Percentiles rank a stretch among this genome's conserved stretches.
Conservation (phyloP, 2,113 vertebrate species). For the Limnothrissa miodon region DNA sequence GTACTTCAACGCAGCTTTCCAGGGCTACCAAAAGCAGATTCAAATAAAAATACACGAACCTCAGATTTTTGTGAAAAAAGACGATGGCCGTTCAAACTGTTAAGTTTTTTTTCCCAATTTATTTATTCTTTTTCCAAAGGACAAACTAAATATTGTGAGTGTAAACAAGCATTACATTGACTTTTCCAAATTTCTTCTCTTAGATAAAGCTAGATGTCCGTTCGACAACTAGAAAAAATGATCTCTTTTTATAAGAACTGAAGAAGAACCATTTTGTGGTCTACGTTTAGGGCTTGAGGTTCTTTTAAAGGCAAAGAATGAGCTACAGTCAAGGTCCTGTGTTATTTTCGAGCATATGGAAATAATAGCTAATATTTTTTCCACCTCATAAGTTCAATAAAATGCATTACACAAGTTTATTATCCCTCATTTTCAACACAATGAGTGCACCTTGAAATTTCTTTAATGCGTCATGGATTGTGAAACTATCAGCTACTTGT, state of each 20-base stretch:
- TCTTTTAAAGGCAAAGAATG: not conserved
- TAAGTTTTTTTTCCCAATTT: not conserved
- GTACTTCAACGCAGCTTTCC: not conserved
- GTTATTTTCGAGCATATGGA: not conserved
- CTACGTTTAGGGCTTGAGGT: not conserved
- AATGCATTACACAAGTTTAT: not conserved
- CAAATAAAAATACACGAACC: not conserved
- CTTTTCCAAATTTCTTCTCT: not conserved
- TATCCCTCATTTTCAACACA: not conserved
- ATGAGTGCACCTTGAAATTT: not conserved
- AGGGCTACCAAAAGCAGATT: not conserved
- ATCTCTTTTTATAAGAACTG: not conserved
- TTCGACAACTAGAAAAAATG: not conserved
- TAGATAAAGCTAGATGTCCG: not conserved
- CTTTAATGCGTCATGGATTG: not conserved
- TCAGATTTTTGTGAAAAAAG: not conserved
- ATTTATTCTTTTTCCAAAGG: too few relatives aligned
- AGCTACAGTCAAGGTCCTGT: not conserved
- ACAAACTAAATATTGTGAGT: not conserved
- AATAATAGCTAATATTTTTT: not conserved
- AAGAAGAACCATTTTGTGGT: not conserved
- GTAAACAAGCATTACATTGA: not conserved
- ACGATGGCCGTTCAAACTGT: not conserved
- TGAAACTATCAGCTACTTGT: not conserved
- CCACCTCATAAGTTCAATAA: too few relatives aligned